Base-by-base conservation (phyloP, 1,140 invertebrate genomes). In the Doryteuthis pealeii region DNA sequence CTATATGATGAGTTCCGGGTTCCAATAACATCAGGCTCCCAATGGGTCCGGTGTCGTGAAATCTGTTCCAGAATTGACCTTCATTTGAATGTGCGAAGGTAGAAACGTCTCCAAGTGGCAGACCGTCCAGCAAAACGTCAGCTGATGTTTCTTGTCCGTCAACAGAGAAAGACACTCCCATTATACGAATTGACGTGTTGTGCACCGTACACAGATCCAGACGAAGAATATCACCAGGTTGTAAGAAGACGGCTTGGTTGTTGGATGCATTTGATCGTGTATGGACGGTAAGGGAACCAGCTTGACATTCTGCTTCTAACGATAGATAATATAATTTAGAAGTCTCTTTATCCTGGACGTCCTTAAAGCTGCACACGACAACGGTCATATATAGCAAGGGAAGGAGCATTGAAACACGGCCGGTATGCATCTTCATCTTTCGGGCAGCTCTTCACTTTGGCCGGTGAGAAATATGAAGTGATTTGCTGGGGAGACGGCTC, bases 201-300 rank as follows among this genome's bases (percentile, higher is more conserved):
- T 77, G 62, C 45, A 75, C 40, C 14, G 79, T 58, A 69, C 80
- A 81, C n/a, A 81, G 77, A 43, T 75, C 74, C 18, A 81, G 69
- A 1, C 74, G 72, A 18, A 81, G 22, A 18, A 71, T 75, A 35
- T 76, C 73, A 10, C 69, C 69, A 4, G 58, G 40, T 40, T 40
- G 68, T 62, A 81, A 32, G 10, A 72, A 66, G 2, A 81, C 74
- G 4, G 72, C 71, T 40, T 74, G 73, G 10, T 77, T 76, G 15
- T 43, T 65, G 0, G 76, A 74, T 2, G 80, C 65, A 18, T 75
- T 76, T 26, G 76, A 66, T 3, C 79, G 58, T 15, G 68, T 18
- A 43, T 54, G n/a, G 1, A 78, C 67, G 26, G 35, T 30, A 49
- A 70, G 76, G 12, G 77, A 74, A 15, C 69, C 72, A 31, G 54